Evolutionary conservation across 2,113 vertebrate species (phyloP).

Genomic region (Anthoscopus minutus): DNA sequence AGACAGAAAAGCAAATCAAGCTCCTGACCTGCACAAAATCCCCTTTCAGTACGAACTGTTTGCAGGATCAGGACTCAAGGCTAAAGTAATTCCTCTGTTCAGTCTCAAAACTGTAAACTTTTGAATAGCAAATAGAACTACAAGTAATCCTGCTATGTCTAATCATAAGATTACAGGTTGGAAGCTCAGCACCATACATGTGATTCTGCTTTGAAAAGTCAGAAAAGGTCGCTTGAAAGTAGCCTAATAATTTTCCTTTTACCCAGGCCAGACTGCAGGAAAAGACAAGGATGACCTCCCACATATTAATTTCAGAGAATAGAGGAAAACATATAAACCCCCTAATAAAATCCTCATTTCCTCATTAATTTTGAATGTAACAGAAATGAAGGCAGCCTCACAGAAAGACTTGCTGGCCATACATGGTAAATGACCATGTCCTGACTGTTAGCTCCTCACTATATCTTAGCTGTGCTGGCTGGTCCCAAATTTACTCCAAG

Average conservation of each 20-base stretch:
- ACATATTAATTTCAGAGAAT: not conserved
- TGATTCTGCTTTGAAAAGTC: not conserved
- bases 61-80: not conserved
- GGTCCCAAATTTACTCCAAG: not conserved
- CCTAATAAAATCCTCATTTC: not conserved
- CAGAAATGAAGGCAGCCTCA: not conserved
- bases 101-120: not conserved
- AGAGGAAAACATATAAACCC: not conserved
- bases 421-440: not conserved
- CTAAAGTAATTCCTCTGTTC: not conserved
- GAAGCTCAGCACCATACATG: not conserved
- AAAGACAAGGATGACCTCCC: not conserved
- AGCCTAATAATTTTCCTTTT: not conserved
- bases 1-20: not conserved
- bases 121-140: not conserved
- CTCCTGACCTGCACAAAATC: not conserved
- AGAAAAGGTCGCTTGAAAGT: not conserved
- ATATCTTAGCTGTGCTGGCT: not conserved
- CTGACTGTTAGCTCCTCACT: not conserved
- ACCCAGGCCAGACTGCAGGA: not conserved
- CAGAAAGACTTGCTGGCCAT: not conserved
- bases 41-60: not conserved
- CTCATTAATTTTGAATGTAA: not conserved
- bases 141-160: not conserved
- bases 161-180: not conserved